Conservation (phyloP, 2,797 vertebrate species). For the Perodicticus potto region DNA sequence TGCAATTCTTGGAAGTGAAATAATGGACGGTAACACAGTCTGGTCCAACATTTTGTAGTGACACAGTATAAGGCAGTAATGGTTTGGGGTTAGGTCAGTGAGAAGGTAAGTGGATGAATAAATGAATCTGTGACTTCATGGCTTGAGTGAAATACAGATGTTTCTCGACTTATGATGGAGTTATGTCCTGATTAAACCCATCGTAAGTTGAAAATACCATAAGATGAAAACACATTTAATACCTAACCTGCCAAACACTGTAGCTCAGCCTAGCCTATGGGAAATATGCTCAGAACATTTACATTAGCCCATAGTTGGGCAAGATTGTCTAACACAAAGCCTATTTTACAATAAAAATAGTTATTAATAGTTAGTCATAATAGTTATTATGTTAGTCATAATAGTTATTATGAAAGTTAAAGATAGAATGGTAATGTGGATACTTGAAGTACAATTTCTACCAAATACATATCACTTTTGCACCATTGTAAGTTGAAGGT, state of each 20-base stretch:
- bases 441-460: background rate
- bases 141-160: background rate
- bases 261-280: background rate
- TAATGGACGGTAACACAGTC: no score
- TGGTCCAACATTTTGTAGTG: background rate
- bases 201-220: background rate
- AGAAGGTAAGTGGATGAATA: background rate
- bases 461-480: background rate
- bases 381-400: no score
- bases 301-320: background rate
- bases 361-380: no score
- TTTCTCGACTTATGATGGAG: no score
- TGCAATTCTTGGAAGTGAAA: no score
- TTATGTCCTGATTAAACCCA: background rate
- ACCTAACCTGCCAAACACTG: background rate
- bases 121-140: background rate
- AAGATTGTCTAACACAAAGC: background rate
- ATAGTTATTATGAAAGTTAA: no score
- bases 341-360: background rate
- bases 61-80: background rate
- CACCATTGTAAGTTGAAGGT: background rate
- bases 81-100: background rate
- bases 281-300: background rate
- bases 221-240: background rate
- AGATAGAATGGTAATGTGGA: background rate